These are phyloP conservation scores for Drosophila kambysellisi DNA, from an alignment of 2,888 invertebrate genomes.

Conservation along the genomic window DNA sequence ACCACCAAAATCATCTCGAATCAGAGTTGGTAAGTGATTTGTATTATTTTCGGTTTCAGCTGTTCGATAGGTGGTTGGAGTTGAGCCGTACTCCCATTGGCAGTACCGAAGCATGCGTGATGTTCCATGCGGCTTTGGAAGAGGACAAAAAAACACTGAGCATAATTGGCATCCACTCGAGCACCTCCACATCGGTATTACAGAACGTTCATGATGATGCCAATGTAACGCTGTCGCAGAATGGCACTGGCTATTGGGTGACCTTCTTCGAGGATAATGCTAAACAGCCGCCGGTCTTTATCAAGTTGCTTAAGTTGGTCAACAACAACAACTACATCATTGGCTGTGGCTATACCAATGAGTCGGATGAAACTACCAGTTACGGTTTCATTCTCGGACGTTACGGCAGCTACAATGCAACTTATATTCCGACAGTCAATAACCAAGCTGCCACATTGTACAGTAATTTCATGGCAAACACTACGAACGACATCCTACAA, in stretches of 20 bases:
- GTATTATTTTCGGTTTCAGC: slow-evolving; percentile 31
- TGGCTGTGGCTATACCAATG: slow-evolving; percentile 58
- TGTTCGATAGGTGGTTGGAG: slow-evolving; percentile 57
- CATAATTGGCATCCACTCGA: slow-evolving; percentile 46
- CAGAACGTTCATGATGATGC: slow-evolving; percentile 31
- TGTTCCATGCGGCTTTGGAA: slow-evolving; percentile 10
- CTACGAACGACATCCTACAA: slow-evolving; percentile 39
- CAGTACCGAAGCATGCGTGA: slow-evolving; percentile 38
- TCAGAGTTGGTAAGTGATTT: not conserved
- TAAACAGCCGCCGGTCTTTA: not conserved
- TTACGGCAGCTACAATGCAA: not conserved
- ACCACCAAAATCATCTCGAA: not conserved
- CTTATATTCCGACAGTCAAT: slow-evolving; percentile 20
- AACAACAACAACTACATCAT: slow-evolving; percentile 38
- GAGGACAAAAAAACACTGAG: slow-evolving; percentile 37
- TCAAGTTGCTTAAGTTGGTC: slow-evolving; percentile 49
- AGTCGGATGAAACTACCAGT: slow-evolving; percentile 17
- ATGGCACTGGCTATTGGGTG: slow-evolving; percentile 50
- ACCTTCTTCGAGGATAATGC: slow-evolving; percentile 11
- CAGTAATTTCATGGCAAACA: slow-evolving; percentile 34
- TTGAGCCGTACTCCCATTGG: slow-evolving; percentile 62
- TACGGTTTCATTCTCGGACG: slow-evolving; percentile 60
- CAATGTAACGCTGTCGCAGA: slow-evolving; percentile 16
- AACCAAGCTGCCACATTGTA: slow-evolving; percentile 30
- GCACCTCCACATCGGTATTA: slow-evolving; percentile 20